A percentile compares a stretch with the other conserved stretches of the same genome.
Conservation (phyloP, 1,140 invertebrate genomes). For the Oryctes rhinoceros region DNA sequence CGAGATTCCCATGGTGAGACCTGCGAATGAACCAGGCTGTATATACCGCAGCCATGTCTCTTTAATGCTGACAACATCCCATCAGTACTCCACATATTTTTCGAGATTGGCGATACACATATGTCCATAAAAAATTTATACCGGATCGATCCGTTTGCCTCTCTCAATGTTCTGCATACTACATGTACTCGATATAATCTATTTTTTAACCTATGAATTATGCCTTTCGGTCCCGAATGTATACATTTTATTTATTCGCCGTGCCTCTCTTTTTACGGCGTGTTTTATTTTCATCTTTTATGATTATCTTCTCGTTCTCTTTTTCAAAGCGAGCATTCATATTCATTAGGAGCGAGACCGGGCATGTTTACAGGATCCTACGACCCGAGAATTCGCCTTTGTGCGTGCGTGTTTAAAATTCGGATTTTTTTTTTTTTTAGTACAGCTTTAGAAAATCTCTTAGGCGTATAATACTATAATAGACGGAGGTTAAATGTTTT, state of each 20-base stretch:
- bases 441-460: neutral
- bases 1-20: too few relatives aligned
- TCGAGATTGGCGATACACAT: neutral
- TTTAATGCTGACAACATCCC: neutral
- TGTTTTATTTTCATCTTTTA: constrained; percentile 38
- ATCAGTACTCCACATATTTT: neutral
- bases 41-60: too few relatives aligned
- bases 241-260: constrained; percentile 31
- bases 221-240: constrained; percentile 17
- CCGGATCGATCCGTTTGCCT: neutral
- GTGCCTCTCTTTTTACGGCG: constrained; percentile 22
- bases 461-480: neutral
- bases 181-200: constrained; percentile 21
- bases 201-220: constrained; percentile 35
- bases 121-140: neutral
- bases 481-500: neutral
- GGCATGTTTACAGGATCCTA: constrained; percentile 6
- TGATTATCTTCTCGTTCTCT: constrained; percentile 33
- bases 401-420: constrained; percentile 29
- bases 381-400: constrained; percentile 4
- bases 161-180: neutral
- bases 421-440: neutral
- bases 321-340: constrained; percentile 33
- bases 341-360: constrained; percentile 27
- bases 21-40: too few relatives aligned